A percentile compares a stretch with the other conserved stretches of the same genome.
These are phyloP conservation scores for Rutilus rutilus DNA, from an alignment of 2,113 vertebrate genomes.

Conservation along the genomic window DNA sequence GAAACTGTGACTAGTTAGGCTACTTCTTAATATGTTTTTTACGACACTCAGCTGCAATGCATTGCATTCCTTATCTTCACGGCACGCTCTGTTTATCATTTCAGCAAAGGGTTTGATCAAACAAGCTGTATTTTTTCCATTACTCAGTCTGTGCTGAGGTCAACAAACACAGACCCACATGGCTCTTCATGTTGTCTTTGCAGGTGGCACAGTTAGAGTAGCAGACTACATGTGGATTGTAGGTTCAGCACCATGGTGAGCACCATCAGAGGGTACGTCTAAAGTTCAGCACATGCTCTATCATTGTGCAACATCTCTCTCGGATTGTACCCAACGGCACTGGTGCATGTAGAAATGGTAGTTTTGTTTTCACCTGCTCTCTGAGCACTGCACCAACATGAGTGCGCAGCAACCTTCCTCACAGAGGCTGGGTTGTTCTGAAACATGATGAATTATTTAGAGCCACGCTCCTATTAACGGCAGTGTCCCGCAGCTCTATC, in stretches of 20 bases:
- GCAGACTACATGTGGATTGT: constrained; percentile 8
- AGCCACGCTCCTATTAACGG: constrained; percentile 53
- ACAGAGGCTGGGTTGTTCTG: constrained; percentile 12
- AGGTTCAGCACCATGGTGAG: constrained; percentile 41
- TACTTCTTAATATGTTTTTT: background rate
- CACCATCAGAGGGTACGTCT: background rate
- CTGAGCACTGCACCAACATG: constrained; percentile 10
- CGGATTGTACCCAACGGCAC: background rate
- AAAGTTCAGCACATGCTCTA: constrained; percentile 33
- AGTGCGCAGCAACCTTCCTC: constrained; percentile 11
- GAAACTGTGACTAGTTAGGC: background rate
- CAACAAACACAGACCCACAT: constrained; percentile 12
- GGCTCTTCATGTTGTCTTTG: constrained; percentile 7
- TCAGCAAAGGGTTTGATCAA: background rate
- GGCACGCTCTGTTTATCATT: background rate
- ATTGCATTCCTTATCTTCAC: background rate
- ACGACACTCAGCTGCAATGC: background rate
- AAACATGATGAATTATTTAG: constrained; percentile 45
- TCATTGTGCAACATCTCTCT: constrained; percentile 9
- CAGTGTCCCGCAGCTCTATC: constrained; percentile 47
- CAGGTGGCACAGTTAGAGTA: constrained; percentile 17
- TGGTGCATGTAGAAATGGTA: background rate
- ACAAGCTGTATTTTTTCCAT: background rate
- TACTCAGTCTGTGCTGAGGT: background rate
- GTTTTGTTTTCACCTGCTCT: constrained; percentile 21